Evolutionary conservation across 2,113 vertebrate genomes (phyloP).

Genomic region (Empidonax alnorum): DNA sequence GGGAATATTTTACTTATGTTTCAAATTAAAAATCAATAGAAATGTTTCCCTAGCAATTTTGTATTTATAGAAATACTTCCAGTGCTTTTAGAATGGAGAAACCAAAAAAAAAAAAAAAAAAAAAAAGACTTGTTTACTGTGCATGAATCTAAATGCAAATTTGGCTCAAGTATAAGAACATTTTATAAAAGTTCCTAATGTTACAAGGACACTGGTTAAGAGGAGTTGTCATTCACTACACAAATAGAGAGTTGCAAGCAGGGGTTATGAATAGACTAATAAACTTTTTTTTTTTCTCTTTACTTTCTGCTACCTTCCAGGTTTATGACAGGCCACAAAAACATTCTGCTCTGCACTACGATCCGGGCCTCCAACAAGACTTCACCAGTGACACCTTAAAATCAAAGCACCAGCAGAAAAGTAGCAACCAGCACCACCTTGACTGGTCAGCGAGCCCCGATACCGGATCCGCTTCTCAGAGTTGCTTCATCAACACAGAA

Average conservation of each 20-base stretch:
- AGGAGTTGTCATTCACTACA: background rate
- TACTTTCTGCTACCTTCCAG: constrained; percentile 70
- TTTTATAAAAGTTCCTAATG: background rate
- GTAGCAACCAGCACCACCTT: constrained; percentile 84
- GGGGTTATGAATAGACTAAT: background rate
- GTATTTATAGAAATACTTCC: constrained; percentile 30
- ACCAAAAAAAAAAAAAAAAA: background rate
- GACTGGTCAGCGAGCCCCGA: constrained; percentile 86
- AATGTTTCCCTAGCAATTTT: background rate
- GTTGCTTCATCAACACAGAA: constrained; percentile 83
- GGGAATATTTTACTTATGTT: constrained; percentile 22
- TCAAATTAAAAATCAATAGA: constrained; percentile 48
- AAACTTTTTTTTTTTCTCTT: background rate
- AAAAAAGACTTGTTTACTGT: constrained; percentile 15
- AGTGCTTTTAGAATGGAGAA: constrained; percentile 1
- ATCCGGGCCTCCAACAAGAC: constrained; percentile 84
- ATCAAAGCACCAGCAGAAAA: constrained; percentile 95
- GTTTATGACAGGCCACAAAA: constrained; percentile 91
- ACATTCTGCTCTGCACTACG: constrained; percentile 84
- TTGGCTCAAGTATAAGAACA: background rate
- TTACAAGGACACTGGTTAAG: background rate
- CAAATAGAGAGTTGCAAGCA: background rate
- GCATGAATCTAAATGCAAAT: background rate
- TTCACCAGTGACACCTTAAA: constrained; percentile 91
- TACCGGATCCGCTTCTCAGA: constrained; percentile 78